Conservation (phyloP, 2,113 vertebrate species). For the Marmota flaviventris region DNA sequence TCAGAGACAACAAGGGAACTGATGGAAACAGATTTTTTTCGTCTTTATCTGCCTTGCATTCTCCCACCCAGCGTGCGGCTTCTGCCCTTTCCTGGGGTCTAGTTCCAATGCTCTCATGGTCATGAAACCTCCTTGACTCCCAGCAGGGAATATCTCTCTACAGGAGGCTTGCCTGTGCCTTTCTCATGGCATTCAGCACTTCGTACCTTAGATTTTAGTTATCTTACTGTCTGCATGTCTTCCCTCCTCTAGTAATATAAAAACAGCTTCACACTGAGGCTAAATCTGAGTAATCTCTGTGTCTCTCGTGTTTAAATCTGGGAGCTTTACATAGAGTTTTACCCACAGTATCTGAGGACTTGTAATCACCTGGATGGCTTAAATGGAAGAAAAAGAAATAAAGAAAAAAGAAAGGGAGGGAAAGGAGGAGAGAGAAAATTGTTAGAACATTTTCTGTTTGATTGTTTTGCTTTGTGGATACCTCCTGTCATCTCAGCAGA, state of each 20-base stretch:
- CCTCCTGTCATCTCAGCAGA: not conserved
- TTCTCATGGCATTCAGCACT: not conserved
- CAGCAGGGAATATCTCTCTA: not conserved
- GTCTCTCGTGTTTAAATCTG: not conserved
- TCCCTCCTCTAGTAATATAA: not conserved
- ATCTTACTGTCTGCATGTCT: not conserved
- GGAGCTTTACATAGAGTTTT: not conserved
- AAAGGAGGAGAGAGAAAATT: fast-evolving
- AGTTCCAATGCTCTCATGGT: not conserved
- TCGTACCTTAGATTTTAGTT: not conserved
- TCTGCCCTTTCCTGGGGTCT: not conserved
- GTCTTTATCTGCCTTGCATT: not conserved
- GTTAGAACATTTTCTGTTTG: not conserved
- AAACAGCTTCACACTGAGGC: not conserved
- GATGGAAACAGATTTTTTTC: not conserved
- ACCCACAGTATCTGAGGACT: not conserved
- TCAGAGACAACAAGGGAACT: not conserved
- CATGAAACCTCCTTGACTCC: not conserved
- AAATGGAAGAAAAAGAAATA: not conserved
- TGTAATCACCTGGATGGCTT: not conserved
- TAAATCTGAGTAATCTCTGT: not conserved
- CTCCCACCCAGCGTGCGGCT: not conserved
- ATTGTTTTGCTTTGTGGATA: not conserved
- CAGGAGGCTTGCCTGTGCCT: not conserved
- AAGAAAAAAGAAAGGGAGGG: not conserved